Evolutionary conservation across 2,888 invertebrate genomes (phyloP), one percentile per base, ranked within the genome.

Genomic region (Thelaira solivaga): DNA sequence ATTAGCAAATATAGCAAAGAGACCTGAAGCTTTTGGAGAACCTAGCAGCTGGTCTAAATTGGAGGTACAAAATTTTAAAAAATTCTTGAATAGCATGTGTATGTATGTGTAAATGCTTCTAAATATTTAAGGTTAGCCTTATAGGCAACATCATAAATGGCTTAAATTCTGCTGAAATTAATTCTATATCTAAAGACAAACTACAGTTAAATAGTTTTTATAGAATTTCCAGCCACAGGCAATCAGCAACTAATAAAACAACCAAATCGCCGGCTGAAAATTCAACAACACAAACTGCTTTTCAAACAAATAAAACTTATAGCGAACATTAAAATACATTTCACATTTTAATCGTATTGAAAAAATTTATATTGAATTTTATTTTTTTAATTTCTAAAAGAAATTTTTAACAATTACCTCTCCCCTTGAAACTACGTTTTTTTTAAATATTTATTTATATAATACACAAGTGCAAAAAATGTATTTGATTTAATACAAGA

Each of bases 101-200:
- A n/a, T n/a, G n/a, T n/a, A n/a, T n/a, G n/a, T 11, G n/a, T 13
- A 2, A 13, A 8, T 8, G 18, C n/a, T 8, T 1, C 1, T 22
- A 36, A 67, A 4, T 1, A 4, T 43, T 69, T 3, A 18, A 85
- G 85, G 81, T 90, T 1, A 83, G 86, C 55, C 81, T 83, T 1
- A 78, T 91, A 16, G 91, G 91, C 0, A 87, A 84, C 18, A 89
- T 91, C 11, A 87, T 89, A 1, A 86, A 90, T 39, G 90, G 87
- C 57, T 76, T 91, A 16, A 76, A 81, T 8, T 83, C 83, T 4
- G 69, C 84, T 8, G 84, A 86, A 36, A 81, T 83, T 4, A 80
- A 76, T 11, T 39, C 73, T 26, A 85, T 85, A 18, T 80, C 80
- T 20, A 71, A 80, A 31, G 82, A 81, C 10, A 83, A 83, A 76